Evolutionary conservation across 2,113 vertebrate species (phyloP).

Genomic region (Dermatemys mawii): DNA sequence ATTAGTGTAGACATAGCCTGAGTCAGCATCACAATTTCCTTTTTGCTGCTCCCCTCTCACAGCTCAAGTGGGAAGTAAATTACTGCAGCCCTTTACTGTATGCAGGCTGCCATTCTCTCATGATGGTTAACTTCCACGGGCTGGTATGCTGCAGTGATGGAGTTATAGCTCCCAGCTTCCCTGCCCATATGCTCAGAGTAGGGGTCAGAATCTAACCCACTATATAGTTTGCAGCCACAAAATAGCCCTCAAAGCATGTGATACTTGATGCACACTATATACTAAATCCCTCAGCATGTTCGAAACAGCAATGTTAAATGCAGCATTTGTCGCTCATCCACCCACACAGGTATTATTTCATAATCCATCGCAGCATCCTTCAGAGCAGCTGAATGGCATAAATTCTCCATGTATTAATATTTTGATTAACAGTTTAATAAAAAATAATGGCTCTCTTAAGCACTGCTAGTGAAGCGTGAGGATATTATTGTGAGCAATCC

Average conservation of each 20-base stretch:
- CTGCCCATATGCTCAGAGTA: not conserved
- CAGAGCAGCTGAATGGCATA: conserved; percentile 17
- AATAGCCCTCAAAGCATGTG: not conserved
- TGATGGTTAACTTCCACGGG: not conserved
- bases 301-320: conserved; percentile 6
- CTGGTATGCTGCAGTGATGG: not conserved
- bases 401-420: conserved; percentile 50
- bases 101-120: not conserved
- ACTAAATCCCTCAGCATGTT: not conserved
- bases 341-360: conserved; percentile 30
- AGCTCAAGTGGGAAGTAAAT: not conserved
- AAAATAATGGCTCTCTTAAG: conserved; percentile 29
- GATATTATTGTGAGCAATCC: conserved; percentile 3
- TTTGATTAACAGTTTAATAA: conserved; percentile 55
- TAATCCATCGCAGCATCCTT: not conserved
- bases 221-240: not conserved
- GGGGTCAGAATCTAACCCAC: not conserved
- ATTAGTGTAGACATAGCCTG: not conserved
- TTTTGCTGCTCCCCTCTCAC: not conserved
- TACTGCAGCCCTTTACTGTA: not conserved
- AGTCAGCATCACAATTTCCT: not conserved
- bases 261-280: not conserved
- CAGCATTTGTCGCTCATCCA: conserved; percentile 29
- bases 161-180: not conserved
- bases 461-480: conserved; percentile 6